Percentiles rank a stretch among this genome's conserved stretches.
These are phyloP conservation scores for Cynodonichthys magdalenae DNA, from an alignment of 2,797 vertebrate genomes.

Conservation along the genomic window DNA sequence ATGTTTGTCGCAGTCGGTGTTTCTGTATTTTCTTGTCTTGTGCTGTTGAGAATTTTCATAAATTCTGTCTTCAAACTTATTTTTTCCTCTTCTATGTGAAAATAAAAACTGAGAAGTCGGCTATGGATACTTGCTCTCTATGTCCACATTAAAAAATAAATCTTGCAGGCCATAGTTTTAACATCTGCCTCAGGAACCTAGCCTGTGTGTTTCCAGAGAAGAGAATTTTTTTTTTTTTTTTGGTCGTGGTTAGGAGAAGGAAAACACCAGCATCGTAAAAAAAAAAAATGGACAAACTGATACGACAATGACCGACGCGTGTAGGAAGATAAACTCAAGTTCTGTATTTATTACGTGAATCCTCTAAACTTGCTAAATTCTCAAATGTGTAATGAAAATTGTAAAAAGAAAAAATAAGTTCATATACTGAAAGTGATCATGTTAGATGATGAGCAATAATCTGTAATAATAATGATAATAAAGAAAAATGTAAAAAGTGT, in stretches of 20 bases:
- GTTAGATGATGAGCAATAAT: constrained; percentile 99
- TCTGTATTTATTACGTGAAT: constrained; percentile 88
- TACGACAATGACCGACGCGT: constrained; percentile 72
- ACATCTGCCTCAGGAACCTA: constrained; percentile 76
- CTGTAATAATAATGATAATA: constrained; percentile 92
- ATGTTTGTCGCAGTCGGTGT: constrained; percentile 2
- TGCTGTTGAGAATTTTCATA: constrained; percentile 39
- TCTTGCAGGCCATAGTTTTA: constrained; percentile 58
- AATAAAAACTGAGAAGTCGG: constrained; percentile 1
- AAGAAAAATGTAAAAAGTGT: constrained; percentile 85
- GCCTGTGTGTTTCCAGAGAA: constrained; percentile 51
- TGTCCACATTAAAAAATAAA: constrained; percentile 17
- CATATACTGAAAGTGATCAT: constrained; percentile 93
- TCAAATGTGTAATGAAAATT: constrained; percentile 78
- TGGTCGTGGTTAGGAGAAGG: constrained; percentile 59
- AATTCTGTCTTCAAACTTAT: constrained; percentile 37
- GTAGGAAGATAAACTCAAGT: constrained; percentile 70
- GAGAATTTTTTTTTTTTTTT: constrained; percentile 31
- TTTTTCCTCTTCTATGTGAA: constrained; percentile 7
- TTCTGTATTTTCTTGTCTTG: constrained; percentile 39
- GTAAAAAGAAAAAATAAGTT: constrained; percentile 66
- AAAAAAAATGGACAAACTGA: constrained; percentile 69
- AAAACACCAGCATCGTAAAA: constrained; percentile 89
- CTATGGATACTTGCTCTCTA: constrained; percentile 29
- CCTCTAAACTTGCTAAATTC: constrained; percentile 77